Evolutionary conservation across 2,113 vertebrate species (phyloP).

Genomic region (Pseudorhombus dupliciocellatus): DNA sequence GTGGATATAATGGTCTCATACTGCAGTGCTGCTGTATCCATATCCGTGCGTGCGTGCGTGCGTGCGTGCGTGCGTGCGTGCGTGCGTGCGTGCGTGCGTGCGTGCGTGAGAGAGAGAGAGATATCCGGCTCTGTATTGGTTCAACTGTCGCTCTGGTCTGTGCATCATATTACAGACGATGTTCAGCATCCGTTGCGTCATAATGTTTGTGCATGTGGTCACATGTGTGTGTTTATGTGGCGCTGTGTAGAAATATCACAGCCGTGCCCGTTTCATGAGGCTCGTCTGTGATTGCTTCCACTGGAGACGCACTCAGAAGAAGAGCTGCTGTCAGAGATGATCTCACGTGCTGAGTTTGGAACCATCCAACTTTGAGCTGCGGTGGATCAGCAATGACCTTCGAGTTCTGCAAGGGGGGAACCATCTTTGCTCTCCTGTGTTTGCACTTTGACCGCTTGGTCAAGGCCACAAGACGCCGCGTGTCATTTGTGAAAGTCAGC

Average conservation of each 20-base stretch:
- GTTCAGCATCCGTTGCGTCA: conserved; percentile 33
- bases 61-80: conserved; percentile 29
- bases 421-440: conserved; percentile 3
- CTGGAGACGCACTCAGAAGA: conserved; percentile 14
- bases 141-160: conserved; percentile 37
- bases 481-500: conserved; percentile 43
- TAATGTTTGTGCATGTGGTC: conserved; percentile 19
- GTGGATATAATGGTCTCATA: conserved; percentile 64
- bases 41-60: conserved; percentile 25
- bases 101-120: conserved; percentile 14
- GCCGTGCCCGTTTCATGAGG: conserved; percentile 8
- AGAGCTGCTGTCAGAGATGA: conserved; percentile 24
- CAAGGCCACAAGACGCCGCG: conserved; percentile 10
- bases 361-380: not conserved
- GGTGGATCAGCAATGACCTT: not conserved
- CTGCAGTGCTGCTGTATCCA: conserved; percentile 67
- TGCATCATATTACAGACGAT: conserved; percentile 56
- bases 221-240: conserved; percentile 9
- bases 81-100: conserved; percentile 34
- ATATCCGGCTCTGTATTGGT: conserved; percentile 18
- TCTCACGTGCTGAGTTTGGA: not conserved
- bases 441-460: conserved; percentile 11
- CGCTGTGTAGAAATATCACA: not conserved
- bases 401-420: conserved; percentile 12
- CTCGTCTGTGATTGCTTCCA: conserved; percentile 11